Evolutionary conservation across 2,797 vertebrate species (phyloP), one percentile per base, ranked within the genome.

Genomic region (Eidolon dupreanum): DNA sequence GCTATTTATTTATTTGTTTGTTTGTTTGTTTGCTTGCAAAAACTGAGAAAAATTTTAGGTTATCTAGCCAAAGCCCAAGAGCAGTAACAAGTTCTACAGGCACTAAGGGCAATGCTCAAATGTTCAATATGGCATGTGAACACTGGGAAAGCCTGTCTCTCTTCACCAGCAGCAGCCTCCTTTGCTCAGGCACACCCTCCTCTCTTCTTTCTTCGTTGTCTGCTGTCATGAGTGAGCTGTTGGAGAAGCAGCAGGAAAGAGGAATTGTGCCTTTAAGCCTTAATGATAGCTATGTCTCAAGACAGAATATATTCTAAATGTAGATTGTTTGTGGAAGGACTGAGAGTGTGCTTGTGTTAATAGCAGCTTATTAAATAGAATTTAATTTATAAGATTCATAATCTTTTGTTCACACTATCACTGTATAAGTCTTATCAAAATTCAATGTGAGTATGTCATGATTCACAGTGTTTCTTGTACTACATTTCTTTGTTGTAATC

Each of bases 391-490:
- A 87, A 24, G 8, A 93, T 51, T 43, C 66, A 75, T 90, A 22
- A 51, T 86, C 70, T 83, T 93, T 86, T 20, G 57, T 57, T 81
- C 43, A 74, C n/a, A 75, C 59, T 43, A 68, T 74, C 41, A 53
- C 75, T 53, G 1, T 53, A 9, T 43, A 49, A 26, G n/a, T 59
- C 20, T 57, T 91, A 83, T 33, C 63, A 71, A 57, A 85, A 82
- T 57, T 83, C 61, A 22, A 0, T 24, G 12, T 77, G 10, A 61
- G 24, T 41, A 57, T 46, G 63, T 88, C 61, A 93, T 53, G 43
- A 57, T 46, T 38, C 55, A 70, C 19, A 10, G 17, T 88, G 8
- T 91, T 68, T 86, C 46, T 93, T 43, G 6, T 61, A 38, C n/a
- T 31, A 20, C 16, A 33, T 89, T 78, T 88, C n/a, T 53, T 68